Conservation (phyloP, 1,140 invertebrate species). For the Tetragonula clypearis region DNA sequence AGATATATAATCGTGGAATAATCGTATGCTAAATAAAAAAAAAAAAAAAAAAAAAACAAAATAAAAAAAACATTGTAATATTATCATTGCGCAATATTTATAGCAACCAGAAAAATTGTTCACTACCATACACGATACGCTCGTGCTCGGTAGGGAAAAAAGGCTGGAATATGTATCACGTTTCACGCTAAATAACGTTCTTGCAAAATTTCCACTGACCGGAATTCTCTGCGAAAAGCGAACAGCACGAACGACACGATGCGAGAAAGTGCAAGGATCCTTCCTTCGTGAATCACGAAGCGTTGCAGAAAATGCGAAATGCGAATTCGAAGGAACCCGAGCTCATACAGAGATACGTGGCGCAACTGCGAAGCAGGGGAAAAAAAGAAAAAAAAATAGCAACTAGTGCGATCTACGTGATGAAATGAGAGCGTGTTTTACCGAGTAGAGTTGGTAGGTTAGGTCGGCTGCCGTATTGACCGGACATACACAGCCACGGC, state of each 20-base stretch:
- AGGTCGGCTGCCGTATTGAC: slow-evolving; percentile 66
- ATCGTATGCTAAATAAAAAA: neutral
- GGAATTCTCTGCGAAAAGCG: neutral
- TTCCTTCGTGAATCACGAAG: neutral
- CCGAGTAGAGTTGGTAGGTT: slow-evolving; percentile 64
- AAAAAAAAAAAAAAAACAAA: neutral
- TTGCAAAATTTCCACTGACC: neutral
- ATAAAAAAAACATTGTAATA: neutral
- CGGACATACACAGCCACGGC: slow-evolving; percentile 52
- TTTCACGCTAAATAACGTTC: neutral
- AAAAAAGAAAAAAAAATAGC: neutral
- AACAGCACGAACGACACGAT: neutral
- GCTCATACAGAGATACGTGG: neutral
- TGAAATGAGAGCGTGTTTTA: slow-evolving; percentile 22
- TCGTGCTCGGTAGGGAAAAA: neutral
- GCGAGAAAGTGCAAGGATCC: neutral
- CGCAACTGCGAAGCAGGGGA: neutral
- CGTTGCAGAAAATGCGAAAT: neutral
- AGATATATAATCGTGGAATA: no score
- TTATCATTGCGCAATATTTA: no score
- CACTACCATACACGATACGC: neutral
- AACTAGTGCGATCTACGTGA: slow-evolving; percentile 10
- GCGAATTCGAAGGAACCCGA: neutral
- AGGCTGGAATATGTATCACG: no score
- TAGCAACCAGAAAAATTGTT: neutral